Evolutionary conservation across 2,113 vertebrate genomes (phyloP).

Genomic region (Lasiurus cinereus): DNA sequence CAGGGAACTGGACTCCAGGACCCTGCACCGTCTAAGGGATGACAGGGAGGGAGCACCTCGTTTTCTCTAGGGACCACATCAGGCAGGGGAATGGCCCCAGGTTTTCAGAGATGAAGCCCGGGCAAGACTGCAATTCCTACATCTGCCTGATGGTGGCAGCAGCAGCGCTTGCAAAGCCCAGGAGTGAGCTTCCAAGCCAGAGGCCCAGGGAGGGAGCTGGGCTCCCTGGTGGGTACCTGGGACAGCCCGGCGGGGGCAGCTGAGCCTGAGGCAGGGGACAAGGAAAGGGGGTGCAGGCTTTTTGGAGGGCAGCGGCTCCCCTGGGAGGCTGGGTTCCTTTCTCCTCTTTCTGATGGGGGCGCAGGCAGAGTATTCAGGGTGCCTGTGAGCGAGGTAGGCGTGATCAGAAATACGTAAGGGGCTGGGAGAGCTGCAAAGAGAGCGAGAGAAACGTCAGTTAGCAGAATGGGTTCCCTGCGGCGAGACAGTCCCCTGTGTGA

Average conservation of each 20-base stretch:
- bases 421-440: background rate
- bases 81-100: background rate
- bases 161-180: slow-evolving; percentile 86
- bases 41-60: background rate
- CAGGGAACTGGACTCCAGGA: background rate
- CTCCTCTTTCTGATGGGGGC: background rate
- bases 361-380: background rate
- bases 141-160: slow-evolving; percentile 89
- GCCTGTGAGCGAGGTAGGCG: background rate
- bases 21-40: background rate
- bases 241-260: background rate
- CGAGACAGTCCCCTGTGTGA: background rate
- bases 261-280: fast-evolving
- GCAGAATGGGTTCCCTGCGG: background rate
- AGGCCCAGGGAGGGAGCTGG: background rate
- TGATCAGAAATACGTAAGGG: background rate
- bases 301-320: background rate
- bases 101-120: fast-evolving
- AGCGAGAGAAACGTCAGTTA: background rate
- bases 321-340: background rate
- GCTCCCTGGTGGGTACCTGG: background rate
- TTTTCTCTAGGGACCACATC: background rate
- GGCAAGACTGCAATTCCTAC: background rate
- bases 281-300: background rate
- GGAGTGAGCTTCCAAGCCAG: background rate